Evolutionary conservation across 2,888 invertebrate genomes (phyloP), one percentile per base, ranked within the genome.

Genomic region (Polietes domitor): DNA sequence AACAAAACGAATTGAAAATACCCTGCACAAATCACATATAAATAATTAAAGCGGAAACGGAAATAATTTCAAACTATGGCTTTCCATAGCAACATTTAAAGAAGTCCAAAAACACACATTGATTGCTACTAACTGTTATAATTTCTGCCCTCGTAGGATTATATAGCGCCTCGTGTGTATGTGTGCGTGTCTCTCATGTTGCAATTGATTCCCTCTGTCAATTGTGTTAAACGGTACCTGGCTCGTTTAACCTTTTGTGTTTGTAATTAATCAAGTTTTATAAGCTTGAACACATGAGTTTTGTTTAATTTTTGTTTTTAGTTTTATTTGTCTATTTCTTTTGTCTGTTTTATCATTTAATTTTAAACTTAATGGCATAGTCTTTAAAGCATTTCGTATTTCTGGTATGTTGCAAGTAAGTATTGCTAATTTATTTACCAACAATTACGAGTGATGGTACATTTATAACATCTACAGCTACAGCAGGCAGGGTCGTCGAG

Each of bases 361-460:
- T 47, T n/a, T n/a, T n/a, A 6, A 4, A 47, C 4, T 47, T 47
- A 47, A 47, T 47, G n/a, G 15, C n/a, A 6, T 47, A n/a, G 47
- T 41, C 21, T 65, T 21, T 17, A 32, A 32, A 32, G 15, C 15
- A 17, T 63, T 65, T 65, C 21, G 19, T 41, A 41, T 41, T 72
- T 72, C 72, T 72, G 55, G 55, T 72, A 41, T 55, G 55, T 55
- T 72, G 55, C 61, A 73, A 58, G 41, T 21, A 24, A 21, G 26
- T 41, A 21, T 58, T 73, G 73, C 73, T 61, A 73, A 73, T 73
- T 73, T 73, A 58, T 73, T 43, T 43, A 65, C 68, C 73, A 73
- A 73, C 58, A 73, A 55, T 32, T 37, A 55, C 32, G 43, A 24
- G 21, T 24, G 10, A 6, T 53, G 19, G 53, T 53, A 4, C 7